Percentiles rank a stretch among this genome's conserved stretches.
Evolutionary conservation across 2,113 vertebrate species (phyloP).

Genomic region (Osmerus mordax): DNA sequence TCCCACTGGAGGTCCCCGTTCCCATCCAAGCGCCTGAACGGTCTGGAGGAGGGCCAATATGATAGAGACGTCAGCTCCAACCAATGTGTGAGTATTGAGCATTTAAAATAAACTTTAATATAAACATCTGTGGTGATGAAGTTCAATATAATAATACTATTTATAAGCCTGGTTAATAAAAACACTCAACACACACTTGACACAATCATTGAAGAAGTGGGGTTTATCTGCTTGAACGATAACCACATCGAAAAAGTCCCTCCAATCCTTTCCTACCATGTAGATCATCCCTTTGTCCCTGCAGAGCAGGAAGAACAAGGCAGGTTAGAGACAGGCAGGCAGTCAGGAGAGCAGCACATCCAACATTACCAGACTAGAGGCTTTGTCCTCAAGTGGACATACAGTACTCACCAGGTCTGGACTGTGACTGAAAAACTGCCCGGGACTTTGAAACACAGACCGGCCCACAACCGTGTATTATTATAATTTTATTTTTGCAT

Average conservation of each 20-base stretch:
- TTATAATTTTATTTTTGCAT: too few species aligned
- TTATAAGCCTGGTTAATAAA: not conserved
- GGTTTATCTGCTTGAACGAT: conserved; percentile 85
- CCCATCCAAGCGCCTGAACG: conserved; percentile 76
- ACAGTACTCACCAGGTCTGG: conserved; percentile 59
- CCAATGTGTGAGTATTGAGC: too few species aligned
- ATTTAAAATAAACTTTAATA: not conserved
- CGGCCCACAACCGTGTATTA: too few species aligned
- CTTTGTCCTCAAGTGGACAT: not conserved
- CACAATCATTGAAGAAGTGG: conserved; percentile 82
- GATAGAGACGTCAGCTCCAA: too few species aligned
- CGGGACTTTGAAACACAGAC: too few species aligned
- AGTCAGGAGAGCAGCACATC: too few species aligned
- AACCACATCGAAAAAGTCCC: conserved; percentile 80
- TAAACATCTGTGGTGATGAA: not conserved
- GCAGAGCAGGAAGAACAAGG: not conserved
- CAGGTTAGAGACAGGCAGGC: not conserved
- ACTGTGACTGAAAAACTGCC: too few species aligned
- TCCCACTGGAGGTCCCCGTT: conserved; percentile 81
- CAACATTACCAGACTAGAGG: not conserved
- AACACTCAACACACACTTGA: conserved; percentile 71
- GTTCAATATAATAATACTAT: not conserved
- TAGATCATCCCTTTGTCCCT: conserved; percentile 83
- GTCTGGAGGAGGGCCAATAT: conserved; percentile 51
- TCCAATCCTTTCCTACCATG: conserved; percentile 83